Percentiles rank a stretch among this genome's conserved stretches.
Evolutionary conservation across 2,888 invertebrate genomes (phyloP).

Genomic region (Noctua fimbriata): DNA sequence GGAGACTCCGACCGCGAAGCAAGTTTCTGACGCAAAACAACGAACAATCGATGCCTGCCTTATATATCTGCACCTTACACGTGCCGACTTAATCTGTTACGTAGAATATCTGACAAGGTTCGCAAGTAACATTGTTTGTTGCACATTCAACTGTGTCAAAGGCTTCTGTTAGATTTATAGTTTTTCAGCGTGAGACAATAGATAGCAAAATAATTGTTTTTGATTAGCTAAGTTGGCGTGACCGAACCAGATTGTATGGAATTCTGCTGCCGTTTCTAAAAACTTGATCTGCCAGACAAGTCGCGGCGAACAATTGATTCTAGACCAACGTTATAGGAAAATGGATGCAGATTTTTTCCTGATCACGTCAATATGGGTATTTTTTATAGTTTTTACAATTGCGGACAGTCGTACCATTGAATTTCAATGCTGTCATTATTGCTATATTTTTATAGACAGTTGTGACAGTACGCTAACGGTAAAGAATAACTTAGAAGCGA

Average conservation of each 20-base stretch:
- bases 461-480: background rate
- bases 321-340: slow-evolving; percentile 54
- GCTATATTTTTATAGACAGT: slow-evolving; percentile 29
- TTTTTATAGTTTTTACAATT: slow-evolving; percentile 53
- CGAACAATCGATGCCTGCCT: slow-evolving; percentile 69
- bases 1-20: slow-evolving; percentile 58
- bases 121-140: slow-evolving; percentile 68
- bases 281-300: slow-evolving; percentile 75
- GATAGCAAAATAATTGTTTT: slow-evolving; percentile 76
- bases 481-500: background rate
- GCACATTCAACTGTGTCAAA: slow-evolving; percentile 69
- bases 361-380: slow-evolving; percentile 48
- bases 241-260: slow-evolving; percentile 76
- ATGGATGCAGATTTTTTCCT: slow-evolving; percentile 57
- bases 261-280: slow-evolving; percentile 78
- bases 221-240: slow-evolving; percentile 72
- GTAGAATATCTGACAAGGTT: slow-evolving; percentile 59
- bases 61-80: slow-evolving; percentile 73
- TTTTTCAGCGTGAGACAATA: slow-evolving; percentile 73
- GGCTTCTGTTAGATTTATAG: slow-evolving; percentile 75
- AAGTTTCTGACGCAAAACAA: slow-evolving; percentile 70
- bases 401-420: slow-evolving; percentile 49
- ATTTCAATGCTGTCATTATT: slow-evolving; percentile 52
- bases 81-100: slow-evolving; percentile 74
- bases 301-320: slow-evolving; percentile 47